A percentile compares a stretch with the other conserved stretches of the same genome.
Evolutionary conservation across 2,113 vertebrate genomes (phyloP).

Genomic region (Ornithorhynchus anatinus): DNA sequence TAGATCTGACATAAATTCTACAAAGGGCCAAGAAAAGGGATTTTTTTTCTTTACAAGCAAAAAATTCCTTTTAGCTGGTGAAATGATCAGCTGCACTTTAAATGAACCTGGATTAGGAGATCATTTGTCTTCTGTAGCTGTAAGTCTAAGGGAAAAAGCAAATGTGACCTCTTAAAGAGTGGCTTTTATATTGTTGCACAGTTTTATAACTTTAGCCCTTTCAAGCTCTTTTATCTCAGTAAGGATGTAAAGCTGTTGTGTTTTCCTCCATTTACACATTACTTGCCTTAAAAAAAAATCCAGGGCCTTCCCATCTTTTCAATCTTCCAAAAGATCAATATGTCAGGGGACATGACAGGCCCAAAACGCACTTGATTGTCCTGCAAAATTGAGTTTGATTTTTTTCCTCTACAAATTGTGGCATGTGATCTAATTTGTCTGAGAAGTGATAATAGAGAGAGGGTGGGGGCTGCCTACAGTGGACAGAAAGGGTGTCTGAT

Average conservation of each 20-base stretch:
- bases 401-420: slow-evolving; percentile 16
- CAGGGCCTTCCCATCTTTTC: slow-evolving; percentile 14
- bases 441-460: not conserved
- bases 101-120: slow-evolving; percentile 53
- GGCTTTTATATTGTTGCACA: not conserved
- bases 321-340: slow-evolving; percentile 32
- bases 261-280: not conserved
- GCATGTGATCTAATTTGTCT: slow-evolving; percentile 1
- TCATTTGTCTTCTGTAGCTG: slow-evolving; percentile 39
- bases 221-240: not conserved
- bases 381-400: slow-evolving; percentile 52
- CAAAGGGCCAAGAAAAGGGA: slow-evolving; percentile 5
- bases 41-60: slow-evolving; percentile 16
- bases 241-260: not conserved
- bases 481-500: slow-evolving; percentile 5
- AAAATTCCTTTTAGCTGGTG: slow-evolving; percentile 52
- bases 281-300: not conserved
- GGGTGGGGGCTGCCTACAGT: not conserved
- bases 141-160: slow-evolving; percentile 6
- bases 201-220: not conserved
- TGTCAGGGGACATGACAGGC: slow-evolving; percentile 41
- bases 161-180: slow-evolving; percentile 6
- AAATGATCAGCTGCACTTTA: slow-evolving; percentile 64
- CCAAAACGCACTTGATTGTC: slow-evolving; percentile 48
- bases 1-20: slow-evolving; percentile 58